Conservation (phyloP, 2,888 invertebrate species). For the Aphidius colemani region DNA sequence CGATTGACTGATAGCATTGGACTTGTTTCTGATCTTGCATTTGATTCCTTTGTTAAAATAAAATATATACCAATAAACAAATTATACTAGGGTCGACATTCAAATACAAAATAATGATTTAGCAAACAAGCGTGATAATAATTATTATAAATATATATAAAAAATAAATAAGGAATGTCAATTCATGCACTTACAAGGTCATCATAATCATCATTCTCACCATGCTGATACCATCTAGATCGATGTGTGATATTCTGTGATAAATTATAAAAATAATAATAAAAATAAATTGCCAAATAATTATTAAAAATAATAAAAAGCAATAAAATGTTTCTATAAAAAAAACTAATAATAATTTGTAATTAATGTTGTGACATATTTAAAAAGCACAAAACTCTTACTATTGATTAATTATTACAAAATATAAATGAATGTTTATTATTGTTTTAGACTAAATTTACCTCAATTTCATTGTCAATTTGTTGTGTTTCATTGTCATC, state of each 20-base stretch:
- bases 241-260: slow-evolving; percentile 56
- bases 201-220: slow-evolving; percentile 41
- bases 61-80: slow-evolving; percentile 9
- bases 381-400: not conserved
- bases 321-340: not conserved
- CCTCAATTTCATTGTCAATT: slow-evolving; percentile 41
- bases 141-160: slow-evolving; percentile 13
- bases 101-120: slow-evolving; percentile 1
- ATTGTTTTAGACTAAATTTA: slow-evolving; percentile 40
- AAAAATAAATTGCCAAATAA: slow-evolving; percentile 20
- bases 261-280: slow-evolving; percentile 36
- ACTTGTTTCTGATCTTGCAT: slow-evolving; percentile 51
- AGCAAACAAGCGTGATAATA: slow-evolving; percentile 18
- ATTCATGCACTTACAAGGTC: slow-evolving; percentile 57
- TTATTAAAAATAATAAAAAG: slow-evolving; percentile 12
- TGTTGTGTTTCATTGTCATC: slow-evolving; percentile 40
- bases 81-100: slow-evolving; percentile 1
- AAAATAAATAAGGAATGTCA: slow-evolving; percentile 21
- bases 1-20: slow-evolving; percentile 54
- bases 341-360: not conserved
- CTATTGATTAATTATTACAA: not conserved
- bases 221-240: slow-evolving; percentile 50
- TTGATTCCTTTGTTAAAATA: slow-evolving; percentile 41
- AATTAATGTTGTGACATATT: slow-evolving; percentile 1
- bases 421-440: slow-evolving; percentile 6